phyloP scores from a whole-genome alignment of 2,113 vertebrate genomes.

The cattle (Bos taurus) region ARS-UCD2.0 NC_037335.1:83831001-83831500 shows the following conservation, averaged over 20 bases:
- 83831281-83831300: neutral
- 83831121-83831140: neutral
- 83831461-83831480: neutral
- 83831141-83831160: neutral
- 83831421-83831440: neutral
- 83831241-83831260: neutral
- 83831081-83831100: neutral
- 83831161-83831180: neutral
- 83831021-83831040: neutral
- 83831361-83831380: neutral
- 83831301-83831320: neutral
- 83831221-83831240: neutral
- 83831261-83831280: neutral
- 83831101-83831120: neutral
- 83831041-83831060: neutral
- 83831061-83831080: neutral
- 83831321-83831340: neutral
- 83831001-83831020: neutral
- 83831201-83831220: neutral
- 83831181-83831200: neutral
- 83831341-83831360: neutral
- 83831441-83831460: neutral
- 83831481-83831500: neutral
- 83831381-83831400: neutral
- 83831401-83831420: neutral